phyloP scores from a whole-genome alignment of 2,888 invertebrate genomes.

The Sthenelais limicola region DNA sequence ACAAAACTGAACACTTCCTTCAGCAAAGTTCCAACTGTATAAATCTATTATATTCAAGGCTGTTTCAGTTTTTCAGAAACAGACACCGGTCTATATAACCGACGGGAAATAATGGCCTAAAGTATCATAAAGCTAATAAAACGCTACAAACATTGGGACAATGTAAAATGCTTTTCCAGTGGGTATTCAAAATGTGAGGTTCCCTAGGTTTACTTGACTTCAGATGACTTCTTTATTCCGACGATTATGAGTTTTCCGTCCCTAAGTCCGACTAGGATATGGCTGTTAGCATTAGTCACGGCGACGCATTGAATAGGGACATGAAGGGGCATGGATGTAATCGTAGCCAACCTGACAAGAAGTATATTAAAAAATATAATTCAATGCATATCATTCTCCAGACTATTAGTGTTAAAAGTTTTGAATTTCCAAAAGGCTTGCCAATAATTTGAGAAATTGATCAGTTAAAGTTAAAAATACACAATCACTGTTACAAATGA shows the following conservation, averaged over 20 bases:
- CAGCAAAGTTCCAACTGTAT: too few relatives aligned
- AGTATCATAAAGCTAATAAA: too few relatives aligned
- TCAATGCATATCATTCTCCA: neutral
- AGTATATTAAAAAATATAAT: neutral
- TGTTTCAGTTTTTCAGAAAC: too few relatives aligned
- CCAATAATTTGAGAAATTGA: neutral
- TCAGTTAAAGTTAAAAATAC: neutral
- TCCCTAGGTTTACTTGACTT: conserved; percentile 43
- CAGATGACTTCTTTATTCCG: conserved; percentile 59
- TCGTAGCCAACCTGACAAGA: conserved; percentile 59
- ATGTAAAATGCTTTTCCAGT: too few relatives aligned
- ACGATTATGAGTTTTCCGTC: conserved; percentile 75
- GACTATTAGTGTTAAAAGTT: neutral
- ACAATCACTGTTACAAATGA: neutral
- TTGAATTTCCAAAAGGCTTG: neutral
- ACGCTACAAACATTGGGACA: too few relatives aligned
- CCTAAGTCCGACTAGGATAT: conserved; percentile 76
- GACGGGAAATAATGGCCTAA: too few relatives aligned
- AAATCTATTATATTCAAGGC: too few relatives aligned
- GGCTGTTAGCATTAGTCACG: conserved; percentile 72
- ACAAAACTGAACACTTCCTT: too few relatives aligned
- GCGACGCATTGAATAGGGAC: conserved; percentile 66
- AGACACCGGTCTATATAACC: too few relatives aligned
- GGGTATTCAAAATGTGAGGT: too few relatives aligned
- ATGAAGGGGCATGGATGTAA: conserved; percentile 62